Evolutionary conservation across 2,888 invertebrate species (phyloP), one percentile per base, ranked within the genome.

Genomic region (Diachrysia chrysitis): DNA sequence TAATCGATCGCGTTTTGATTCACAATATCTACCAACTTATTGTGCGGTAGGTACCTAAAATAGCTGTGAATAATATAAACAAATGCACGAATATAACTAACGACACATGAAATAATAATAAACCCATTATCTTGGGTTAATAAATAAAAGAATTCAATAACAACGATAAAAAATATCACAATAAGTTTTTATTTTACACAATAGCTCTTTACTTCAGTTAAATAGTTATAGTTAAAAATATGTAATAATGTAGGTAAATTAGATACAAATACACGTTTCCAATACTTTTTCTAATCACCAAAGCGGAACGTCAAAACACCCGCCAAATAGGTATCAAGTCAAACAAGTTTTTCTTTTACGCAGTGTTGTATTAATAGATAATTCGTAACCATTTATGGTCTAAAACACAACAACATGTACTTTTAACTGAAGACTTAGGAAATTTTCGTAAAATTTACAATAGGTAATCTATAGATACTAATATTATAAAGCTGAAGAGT

Each of bases 291-390:
- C 42, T 42, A 42, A 42, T 42, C 42, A 42, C n/a, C n/a, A 5
- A 42, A n/a, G 42, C n/a, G 42, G 7, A 42, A 42, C 42, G 42
- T 42, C 42, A 42, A 42, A 42, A 42, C n/a, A n/a, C 42, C 42
- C n/a, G 42, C 42, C 6, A 42, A 42, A 42, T 42, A 32, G 32
- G 9, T 32, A 32, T 5, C 42, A n/a, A 4, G 42, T 42, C n/a
- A 42, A 42, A 42, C 42, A n/a, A n/a, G 42, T 42, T n/a, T 37
- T 29, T 3, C 37, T 2, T 1, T 3, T 1, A 32, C 14, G 42
- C n/a, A n/a, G 42, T 42, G 42, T 16, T 42, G 42, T 42, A n/a
- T n/a, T n/a, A 42, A 42, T 42, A 42, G 42, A 42, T 42, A 42
- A 42, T 42, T 16, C n/a, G 42, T n/a, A n/a, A 42, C n/a, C n/a